Evolutionary conservation across 2,113 vertebrate species (phyloP).

Genomic region (Heterochromis multidens): DNA sequence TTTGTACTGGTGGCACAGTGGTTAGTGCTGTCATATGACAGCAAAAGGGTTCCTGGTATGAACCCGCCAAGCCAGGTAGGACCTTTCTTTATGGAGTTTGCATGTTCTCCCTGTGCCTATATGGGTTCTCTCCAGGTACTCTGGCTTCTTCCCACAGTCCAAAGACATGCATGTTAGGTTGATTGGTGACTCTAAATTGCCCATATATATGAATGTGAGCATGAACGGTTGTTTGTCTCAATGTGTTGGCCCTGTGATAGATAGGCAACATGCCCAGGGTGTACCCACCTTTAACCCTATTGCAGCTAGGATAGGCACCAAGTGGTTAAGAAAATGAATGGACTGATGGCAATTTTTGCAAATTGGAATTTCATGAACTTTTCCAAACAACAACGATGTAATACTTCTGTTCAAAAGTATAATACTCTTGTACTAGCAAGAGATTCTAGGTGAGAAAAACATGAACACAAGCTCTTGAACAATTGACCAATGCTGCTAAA

Average conservation of each 20-base stretch:
- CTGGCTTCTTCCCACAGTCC: no score
- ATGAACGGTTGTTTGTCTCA: no score
- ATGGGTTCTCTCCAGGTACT: no score
- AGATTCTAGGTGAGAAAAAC: neutral
- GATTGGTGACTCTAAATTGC: neutral
- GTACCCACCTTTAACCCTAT: accelerated
- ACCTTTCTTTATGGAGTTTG: no score
- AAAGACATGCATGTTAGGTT: neutral
- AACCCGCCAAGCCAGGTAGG: no score
- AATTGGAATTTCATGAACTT: neutral
- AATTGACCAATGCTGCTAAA: neutral
- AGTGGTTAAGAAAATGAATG: neutral
- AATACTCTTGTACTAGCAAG: neutral
- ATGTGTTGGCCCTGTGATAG: no score
- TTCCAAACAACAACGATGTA: neutral
- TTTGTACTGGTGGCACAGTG: neutral
- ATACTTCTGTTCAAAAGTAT: neutral
- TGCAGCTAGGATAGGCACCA: neutral
- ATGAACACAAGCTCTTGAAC: neutral
- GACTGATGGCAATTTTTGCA: neutral
- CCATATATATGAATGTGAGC: neutral
- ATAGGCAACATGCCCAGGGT: neutral
- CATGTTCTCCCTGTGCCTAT: no score
- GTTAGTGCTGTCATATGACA: no score
- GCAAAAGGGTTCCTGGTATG: no score